Conservation (phyloP, 2,888 invertebrate genomes). For the Rhogogaster chlorosoma region DNA sequence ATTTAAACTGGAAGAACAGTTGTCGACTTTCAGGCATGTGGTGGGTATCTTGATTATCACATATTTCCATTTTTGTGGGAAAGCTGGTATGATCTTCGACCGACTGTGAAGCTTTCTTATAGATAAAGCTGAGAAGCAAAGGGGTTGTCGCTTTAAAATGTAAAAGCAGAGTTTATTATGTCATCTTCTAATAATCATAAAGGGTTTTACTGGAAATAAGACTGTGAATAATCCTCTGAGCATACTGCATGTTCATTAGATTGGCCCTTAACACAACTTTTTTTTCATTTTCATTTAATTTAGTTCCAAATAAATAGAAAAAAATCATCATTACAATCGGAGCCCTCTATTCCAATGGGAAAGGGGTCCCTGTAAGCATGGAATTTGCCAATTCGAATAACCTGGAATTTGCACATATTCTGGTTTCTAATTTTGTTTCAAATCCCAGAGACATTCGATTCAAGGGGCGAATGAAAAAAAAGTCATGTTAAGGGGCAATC, state of each 20-base stretch:
- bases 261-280: too few species aligned
- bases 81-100: not conserved
- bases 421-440: too few species aligned
- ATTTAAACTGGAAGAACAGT: conserved; percentile 91
- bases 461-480: too few species aligned
- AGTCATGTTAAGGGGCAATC: too few species aligned
- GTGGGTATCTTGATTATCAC: conserved; percentile 79
- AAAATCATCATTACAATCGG: too few species aligned
- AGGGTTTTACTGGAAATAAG: not conserved
- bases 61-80: not conserved
- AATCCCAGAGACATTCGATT: too few species aligned
- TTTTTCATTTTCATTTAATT: too few species aligned
- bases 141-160: not conserved
- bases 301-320: too few species aligned
- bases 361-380: too few species aligned
- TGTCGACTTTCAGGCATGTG: conserved; percentile 95
- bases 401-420: too few species aligned
- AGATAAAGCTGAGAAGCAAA: not conserved
- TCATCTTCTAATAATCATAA: not conserved
- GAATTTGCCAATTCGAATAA: too few species aligned
- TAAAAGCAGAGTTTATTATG: not conserved
- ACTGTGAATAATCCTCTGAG: not conserved
- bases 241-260: not conserved
- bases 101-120: not conserved
- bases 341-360: too few species aligned